Conservation (phyloP, 2,113 vertebrate genomes). For the Amphiprion percula region DNA sequence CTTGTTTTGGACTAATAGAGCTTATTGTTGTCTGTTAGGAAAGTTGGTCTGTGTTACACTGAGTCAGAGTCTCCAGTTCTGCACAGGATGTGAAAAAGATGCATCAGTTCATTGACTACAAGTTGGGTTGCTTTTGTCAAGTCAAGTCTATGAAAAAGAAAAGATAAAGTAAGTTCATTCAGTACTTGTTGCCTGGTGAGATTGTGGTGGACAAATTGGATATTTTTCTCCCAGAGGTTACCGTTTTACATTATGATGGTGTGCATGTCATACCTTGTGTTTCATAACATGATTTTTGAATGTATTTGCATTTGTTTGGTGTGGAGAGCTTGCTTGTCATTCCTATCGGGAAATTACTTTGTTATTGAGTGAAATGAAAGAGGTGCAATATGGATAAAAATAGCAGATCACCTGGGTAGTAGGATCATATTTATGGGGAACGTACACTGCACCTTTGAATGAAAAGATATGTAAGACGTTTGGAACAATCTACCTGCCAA, state of each 20-base stretch:
- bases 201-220: neutral
- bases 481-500: neutral
- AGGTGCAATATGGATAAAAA: conserved; percentile 42
- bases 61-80: neutral
- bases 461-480: neutral
- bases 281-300: conserved; percentile 33
- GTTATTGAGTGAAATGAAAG: conserved; percentile 43
- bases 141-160: neutral
- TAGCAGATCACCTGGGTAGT: neutral
- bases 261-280: conserved; percentile 14
- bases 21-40: neutral
- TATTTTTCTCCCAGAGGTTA: conserved; percentile 25
- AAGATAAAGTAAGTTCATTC: conserved; percentile 22
- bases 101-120: neutral
- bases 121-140: neutral
- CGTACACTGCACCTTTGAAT: neutral
- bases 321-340: conserved; percentile 1
- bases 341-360: conserved; percentile 46
- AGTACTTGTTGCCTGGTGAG: conserved; percentile 15
- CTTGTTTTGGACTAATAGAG: neutral
- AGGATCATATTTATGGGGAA: conserved; percentile 16
- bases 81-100: neutral
- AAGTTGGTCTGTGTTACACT: neutral
- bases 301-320: conserved; percentile 9
- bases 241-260: neutral